Percentiles rank a stretch among this genome's conserved stretches.
phyloP scores from a whole-genome alignment of 2,797 vertebrate species.

The Podarcis lilfordi region DNA sequence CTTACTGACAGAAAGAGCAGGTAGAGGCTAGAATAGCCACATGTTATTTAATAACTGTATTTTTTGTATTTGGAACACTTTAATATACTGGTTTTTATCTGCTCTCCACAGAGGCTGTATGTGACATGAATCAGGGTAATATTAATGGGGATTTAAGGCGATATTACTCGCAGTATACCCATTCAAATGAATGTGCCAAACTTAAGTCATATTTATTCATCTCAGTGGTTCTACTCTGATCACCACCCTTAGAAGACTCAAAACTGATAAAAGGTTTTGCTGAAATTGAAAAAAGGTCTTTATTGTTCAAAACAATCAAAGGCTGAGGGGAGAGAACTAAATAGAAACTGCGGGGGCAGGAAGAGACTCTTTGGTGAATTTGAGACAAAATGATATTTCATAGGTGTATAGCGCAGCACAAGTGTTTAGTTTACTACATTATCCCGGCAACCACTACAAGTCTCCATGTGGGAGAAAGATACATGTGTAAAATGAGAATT shows the following conservation, averaged over 20 bases:
- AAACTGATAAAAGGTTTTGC: neutral
- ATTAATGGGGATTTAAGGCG: neutral
- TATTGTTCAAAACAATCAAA: neutral
- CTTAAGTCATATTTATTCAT: no score
- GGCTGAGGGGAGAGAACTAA: neutral
- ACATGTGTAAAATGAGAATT: neutral
- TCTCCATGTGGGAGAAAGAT: neutral
- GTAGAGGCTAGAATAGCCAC: neutral
- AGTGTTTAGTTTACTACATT: neutral
- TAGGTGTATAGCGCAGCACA: neutral
- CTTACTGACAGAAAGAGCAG: neutral
- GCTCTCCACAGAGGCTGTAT: neutral
- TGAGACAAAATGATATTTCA: neutral
- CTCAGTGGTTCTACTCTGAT: no score
- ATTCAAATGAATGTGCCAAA: no score
- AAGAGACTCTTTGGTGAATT: neutral
- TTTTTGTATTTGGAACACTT: neutral
- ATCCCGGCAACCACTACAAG: neutral
- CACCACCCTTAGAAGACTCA: neutral
- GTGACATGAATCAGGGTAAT: neutral
- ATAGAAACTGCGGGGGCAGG: neutral
- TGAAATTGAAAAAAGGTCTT: neutral
- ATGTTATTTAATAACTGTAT: neutral
- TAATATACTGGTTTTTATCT: neutral
- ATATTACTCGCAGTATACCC: no score